Conservation (phyloP, 1,140 invertebrate genomes). For the Grapholita molesta region DNA sequence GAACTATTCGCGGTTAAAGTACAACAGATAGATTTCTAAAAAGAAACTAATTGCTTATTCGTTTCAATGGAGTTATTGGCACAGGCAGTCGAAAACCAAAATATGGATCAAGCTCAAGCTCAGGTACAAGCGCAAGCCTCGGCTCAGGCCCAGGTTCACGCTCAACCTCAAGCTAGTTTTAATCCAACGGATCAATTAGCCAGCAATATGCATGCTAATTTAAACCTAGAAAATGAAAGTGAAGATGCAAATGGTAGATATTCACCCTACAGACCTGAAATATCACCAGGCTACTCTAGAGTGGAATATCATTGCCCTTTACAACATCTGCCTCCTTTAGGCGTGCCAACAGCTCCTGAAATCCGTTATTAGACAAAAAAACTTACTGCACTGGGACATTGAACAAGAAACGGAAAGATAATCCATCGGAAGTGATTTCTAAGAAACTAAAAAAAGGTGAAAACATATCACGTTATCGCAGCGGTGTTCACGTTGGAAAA, state of each 20-base stretch:
- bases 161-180: background rate
- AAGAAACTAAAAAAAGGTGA: slow-evolving; percentile 46
- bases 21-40: background rate
- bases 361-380: slow-evolving; percentile 11
- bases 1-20: background rate
- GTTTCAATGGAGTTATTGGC: background rate
- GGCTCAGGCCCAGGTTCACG: background rate
- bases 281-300: background rate
- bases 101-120: background rate
- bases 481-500: slow-evolving; percentile 39
- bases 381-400: slow-evolving; percentile 48
- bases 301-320: background rate
- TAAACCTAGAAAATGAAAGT: background rate
- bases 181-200: background rate
- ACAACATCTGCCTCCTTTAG: background rate
- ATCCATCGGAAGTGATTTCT: slow-evolving; percentile 33
- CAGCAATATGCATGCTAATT: background rate
- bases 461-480: slow-evolving; percentile 34
- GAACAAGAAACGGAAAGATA: slow-evolving; percentile 32
- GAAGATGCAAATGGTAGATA: background rate
- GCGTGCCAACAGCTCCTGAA: no score
- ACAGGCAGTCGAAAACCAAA: background rate
- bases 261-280: background rate
- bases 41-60: no score
- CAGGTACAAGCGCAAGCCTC: background rate